Base-by-base conservation (phyloP, 2,113 vertebrate species). In the Danionella cerebrum region DNA sequence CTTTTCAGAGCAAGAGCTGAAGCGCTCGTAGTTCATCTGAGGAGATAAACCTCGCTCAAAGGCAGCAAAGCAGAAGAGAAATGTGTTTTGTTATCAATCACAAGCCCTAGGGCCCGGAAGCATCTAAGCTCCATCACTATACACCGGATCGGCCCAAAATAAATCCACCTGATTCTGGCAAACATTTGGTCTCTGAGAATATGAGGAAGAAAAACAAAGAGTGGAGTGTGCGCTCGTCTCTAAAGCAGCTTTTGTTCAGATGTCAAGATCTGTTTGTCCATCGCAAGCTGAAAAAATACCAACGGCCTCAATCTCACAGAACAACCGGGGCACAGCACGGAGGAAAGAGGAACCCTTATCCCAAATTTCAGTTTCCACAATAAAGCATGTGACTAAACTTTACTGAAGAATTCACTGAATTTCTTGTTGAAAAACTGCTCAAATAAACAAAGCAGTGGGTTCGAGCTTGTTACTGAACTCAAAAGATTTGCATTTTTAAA, bases 31-130 rank as follows among this genome's bases (percentile, higher is more conserved):
- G n/a, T n/a, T n/a, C n/a, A n/a, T 19, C 3, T 6, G 12, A 44
- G 1, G 9, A 27, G 21, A n/a, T 38, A 60, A 16, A 88, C 80
- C 85, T 79, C n/a, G 88, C 86, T 91, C 89, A 91, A 91, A 89
- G 89, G 89, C 88, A 91, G 83, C 86, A 89, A 91, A 91, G 91
- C 90, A 90, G 90, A 95, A 93, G 88, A 93, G 93, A 93, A 86
- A 90, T 74, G 85, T 89, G 90, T 94, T 93, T 92, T 94, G 93
- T 94, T 91, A 89, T 90, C 84, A 74, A 90, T 92, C 91, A 93
- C 89, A 92, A 91, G 86, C 90, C 89, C 86, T 80, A 84, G 85
- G 86, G 89, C 87, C 89, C 89, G 90, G 93, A 93, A 93, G 89
- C 76, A 63, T 81, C 86, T 92, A 90, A 93, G 86, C 90, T 89